Percentiles rank a stretch among this genome's conserved stretches.
phyloP scores from a whole-genome alignment of 2,888 invertebrate species.

The Bimastos eiseni region DNA sequence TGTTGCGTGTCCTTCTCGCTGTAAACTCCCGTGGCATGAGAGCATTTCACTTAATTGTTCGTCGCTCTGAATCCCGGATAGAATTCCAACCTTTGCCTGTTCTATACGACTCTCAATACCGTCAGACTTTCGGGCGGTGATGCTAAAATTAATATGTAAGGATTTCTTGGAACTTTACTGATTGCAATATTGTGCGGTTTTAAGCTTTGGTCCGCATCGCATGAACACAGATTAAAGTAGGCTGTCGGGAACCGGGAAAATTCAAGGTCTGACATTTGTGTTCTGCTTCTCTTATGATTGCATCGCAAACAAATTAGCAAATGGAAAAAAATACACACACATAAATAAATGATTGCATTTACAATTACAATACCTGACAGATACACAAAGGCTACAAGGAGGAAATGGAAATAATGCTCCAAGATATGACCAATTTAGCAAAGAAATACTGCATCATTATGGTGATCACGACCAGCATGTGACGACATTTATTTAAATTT shows the following conservation, averaged over 20 bases:
- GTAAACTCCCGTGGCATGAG: background rate
- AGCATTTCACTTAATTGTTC: background rate
- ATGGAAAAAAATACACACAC: background rate
- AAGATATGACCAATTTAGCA: background rate
- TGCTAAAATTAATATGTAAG: slow-evolving; percentile 4
- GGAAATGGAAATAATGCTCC: background rate
- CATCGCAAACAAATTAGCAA: background rate
- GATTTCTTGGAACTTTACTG: slow-evolving; percentile 18
- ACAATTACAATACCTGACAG: background rate
- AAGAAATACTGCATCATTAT: background rate
- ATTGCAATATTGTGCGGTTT: slow-evolving; percentile 14
- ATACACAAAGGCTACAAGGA: background rate
- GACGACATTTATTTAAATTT: background rate
- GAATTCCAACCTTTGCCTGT: background rate
- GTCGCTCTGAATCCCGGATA: slow-evolving; percentile 1
- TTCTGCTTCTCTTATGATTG: background rate
- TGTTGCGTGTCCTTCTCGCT: background rate
- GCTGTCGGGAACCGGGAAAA: background rate
- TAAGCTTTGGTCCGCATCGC: background rate
- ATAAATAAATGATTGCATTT: too few relatives aligned
- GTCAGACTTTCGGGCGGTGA: background rate
- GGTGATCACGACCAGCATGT: background rate
- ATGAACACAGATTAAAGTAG: background rate
- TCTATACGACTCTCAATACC: background rate
- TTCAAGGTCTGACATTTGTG: background rate